Evolutionary conservation across 2,113 vertebrate genomes (phyloP), one percentile per base, ranked within the genome.

Genomic region (Zosterops hypoxanthus): DNA sequence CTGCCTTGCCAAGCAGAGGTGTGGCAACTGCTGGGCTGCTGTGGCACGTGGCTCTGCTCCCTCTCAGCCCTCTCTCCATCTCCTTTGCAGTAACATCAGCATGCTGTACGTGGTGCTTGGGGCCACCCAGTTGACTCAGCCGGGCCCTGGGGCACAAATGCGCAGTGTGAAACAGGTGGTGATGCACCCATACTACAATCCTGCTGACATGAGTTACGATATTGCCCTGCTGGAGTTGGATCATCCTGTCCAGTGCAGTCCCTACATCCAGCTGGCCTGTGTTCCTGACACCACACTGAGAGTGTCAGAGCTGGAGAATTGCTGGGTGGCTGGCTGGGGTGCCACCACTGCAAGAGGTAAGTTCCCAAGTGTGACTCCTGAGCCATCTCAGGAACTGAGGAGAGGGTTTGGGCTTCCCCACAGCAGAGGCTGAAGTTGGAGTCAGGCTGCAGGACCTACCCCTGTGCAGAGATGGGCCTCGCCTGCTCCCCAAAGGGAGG

Each of bases 291-390:
- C 12, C 42, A 53, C 18, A 0, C 59, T 95, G 25, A 22, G 5
- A 18, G 14, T 90, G 14, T 26, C 49, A 2, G 8, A n/a, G 8
- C 55, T 97, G 5, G 33, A 10, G 0, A 25, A 70, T 9, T 97
- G 96, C 92, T 96, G 84, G 17, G 0, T 95, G 5, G 82, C 75
- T 6, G 93, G 95, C 5, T 95, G 95, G 95, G 95, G 94, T 26
- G 2, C 47, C 31, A 77, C 12, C 0, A 0, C 5, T 3, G 23
- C 10, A 28, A 14, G 55, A 78, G 5, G 77, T 82, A 31, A 95
- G 93, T 59, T 44, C 18, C 21, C 55, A 15, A 24, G 24, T 16
- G 18, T 13, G 1, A 23, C 3, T 18, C 0, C 0, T 42, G 24
- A 2, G 31, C 11, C 14, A 49, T 8, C 14, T 59, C 14, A 29